Percentiles rank a stretch among this genome's conserved stretches.
These are phyloP conservation scores for Stenichneumon culpator DNA, from an alignment of 2,888 invertebrate genomes.

Conservation along the genomic window DNA sequence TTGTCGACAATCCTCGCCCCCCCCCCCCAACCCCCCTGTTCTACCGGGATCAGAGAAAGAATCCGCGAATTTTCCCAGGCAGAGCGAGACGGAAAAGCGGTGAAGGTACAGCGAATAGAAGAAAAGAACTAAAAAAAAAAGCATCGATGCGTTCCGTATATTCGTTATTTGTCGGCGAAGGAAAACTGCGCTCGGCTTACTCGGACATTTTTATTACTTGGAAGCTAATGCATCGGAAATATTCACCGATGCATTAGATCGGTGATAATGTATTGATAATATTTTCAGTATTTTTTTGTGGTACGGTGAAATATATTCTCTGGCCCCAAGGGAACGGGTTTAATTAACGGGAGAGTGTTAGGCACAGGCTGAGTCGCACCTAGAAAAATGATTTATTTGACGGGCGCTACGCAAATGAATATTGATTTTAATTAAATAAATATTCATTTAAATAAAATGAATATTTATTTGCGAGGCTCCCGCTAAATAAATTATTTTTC, in stretches of 20 bases:
- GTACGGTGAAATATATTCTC: neutral
- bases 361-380: too few species aligned
- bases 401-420: too few species aligned
- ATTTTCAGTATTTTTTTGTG: neutral
- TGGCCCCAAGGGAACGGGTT: too few species aligned
- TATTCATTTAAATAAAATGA: too few species aligned
- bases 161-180: conserved; percentile 54
- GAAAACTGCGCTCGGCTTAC: conserved; percentile 20
- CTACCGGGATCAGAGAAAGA: conserved; percentile 23
- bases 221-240: too few species aligned
- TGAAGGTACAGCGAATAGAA: conserved; percentile 32
- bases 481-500: too few species aligned
- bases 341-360: too few species aligned
- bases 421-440: too few species aligned
- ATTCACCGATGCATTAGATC: conserved; percentile 16
- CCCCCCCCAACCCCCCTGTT: neutral
- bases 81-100: conserved; percentile 19
- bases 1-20: conserved; percentile 1
- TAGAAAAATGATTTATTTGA: too few species aligned
- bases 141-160: conserved; percentile 57
- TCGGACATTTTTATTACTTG: conserved; percentile 32
- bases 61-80: conserved; percentile 42
- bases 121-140: conserved; percentile 31
- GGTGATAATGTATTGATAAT: conserved; percentile 26
- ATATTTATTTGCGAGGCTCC: too few species aligned